Percentiles rank a stretch among this genome's conserved stretches.
Conservation (phyloP, 1,140 invertebrate species). For the Pollicipes pollicipes region DNA sequence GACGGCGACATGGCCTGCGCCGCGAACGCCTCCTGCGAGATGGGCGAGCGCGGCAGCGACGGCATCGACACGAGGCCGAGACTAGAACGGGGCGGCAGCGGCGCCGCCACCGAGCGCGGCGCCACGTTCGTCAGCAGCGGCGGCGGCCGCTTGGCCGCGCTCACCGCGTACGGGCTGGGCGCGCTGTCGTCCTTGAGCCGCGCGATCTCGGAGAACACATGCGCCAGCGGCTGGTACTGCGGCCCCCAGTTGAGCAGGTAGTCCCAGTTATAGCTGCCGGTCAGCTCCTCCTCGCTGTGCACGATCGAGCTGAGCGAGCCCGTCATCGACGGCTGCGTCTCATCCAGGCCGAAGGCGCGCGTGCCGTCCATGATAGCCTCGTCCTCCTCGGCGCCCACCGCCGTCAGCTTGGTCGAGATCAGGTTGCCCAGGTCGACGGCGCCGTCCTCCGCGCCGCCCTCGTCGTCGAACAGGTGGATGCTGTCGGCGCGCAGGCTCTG, state of each 20-base stretch:
- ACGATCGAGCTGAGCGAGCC: conserved; percentile 88
- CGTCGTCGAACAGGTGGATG: not conserved
- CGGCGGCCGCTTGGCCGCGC: conserved; percentile 41
- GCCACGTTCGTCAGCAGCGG: conserved; percentile 15
- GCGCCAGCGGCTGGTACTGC: conserved; percentile 87
- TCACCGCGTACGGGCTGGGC: conserved; percentile 38
- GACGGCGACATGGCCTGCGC: too few relatives aligned
- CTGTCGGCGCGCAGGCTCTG: not conserved
- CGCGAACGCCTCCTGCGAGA: conserved; percentile 72
- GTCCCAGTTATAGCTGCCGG: conserved; percentile 98
- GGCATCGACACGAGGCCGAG: conserved; percentile 17
- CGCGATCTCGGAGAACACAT: conserved; percentile 94
- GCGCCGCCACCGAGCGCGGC: conserved; percentile 38
- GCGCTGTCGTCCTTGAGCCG: conserved; percentile 81
- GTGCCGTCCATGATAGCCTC: conserved; percentile 32
- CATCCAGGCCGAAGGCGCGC: conserved; percentile 34
- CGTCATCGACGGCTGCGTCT: conserved; percentile 63
- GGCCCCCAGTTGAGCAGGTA: conserved; percentile 94
- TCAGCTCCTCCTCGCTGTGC: conserved; percentile 80
- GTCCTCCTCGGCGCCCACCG: conserved; percentile 37
- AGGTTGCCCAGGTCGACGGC: conserved; percentile 45
- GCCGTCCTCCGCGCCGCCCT: not conserved
- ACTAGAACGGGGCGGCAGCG: conserved; percentile 38
- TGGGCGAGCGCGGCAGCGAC: conserved; percentile 48
- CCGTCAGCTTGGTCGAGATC: conserved; percentile 74